A percentile compares a stretch with the other conserved stretches of the same genome.
Evolutionary conservation across 2,797 vertebrate species (phyloP).

Genomic region (Hippocampus kuda): DNA sequence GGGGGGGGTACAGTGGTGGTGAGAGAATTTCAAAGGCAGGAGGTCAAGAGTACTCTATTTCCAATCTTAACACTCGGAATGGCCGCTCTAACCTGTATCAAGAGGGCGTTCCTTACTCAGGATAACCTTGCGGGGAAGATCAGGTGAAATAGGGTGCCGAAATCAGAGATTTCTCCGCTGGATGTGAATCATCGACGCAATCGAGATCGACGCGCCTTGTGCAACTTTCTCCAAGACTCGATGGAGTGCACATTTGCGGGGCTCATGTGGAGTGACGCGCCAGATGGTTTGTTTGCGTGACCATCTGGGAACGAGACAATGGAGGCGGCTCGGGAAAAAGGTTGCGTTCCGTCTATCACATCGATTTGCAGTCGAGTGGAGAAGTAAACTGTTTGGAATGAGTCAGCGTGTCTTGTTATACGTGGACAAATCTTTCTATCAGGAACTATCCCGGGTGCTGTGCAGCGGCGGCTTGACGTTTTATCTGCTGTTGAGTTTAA

Average conservation of each 20-base stretch:
- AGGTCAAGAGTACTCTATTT: slow-evolving; percentile 67
- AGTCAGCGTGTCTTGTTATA: neutral
- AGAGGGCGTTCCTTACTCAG: slow-evolving; percentile 46
- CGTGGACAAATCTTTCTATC: neutral
- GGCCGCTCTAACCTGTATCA: slow-evolving; percentile 54
- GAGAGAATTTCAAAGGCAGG: slow-evolving; percentile 54
- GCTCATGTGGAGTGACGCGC: neutral
- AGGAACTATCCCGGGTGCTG: neutral
- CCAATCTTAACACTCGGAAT: slow-evolving; percentile 53
- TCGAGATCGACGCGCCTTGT: slow-evolving; percentile 10
- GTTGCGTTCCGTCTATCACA: slow-evolving; percentile 3
- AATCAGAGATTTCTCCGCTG: slow-evolving; percentile 43
- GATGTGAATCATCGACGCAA: slow-evolving; percentile 17
- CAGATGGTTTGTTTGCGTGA: slow-evolving; percentile 6
- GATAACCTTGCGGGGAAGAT: slow-evolving; percentile 56
- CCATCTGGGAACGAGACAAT: slow-evolving; percentile 4
- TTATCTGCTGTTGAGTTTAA: neutral
- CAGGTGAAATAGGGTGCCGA: slow-evolving; percentile 29
- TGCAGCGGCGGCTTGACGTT: neutral
- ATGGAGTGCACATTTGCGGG: slow-evolving; percentile 1
- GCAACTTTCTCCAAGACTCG: slow-evolving; percentile 3
- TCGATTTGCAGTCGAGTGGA: slow-evolving; percentile 5
- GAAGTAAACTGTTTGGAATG: neutral
- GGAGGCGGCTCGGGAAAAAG: neutral
- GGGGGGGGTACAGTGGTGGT: slow-evolving; percentile 37